Conservation (phyloP, 2,113 vertebrate species). For the Rattus rattus region DNA sequence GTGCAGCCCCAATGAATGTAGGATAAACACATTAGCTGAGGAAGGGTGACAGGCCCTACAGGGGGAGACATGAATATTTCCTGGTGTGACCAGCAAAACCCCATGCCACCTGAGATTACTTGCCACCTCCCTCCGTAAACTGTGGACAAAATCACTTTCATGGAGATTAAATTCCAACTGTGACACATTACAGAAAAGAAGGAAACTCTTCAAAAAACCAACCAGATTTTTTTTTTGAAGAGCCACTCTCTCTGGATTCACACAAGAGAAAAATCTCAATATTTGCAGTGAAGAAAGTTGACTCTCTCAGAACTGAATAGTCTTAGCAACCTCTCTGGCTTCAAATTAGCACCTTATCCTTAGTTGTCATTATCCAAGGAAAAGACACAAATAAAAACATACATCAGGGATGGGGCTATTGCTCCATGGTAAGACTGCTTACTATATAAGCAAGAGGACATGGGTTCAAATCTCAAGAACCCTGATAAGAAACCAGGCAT, state of each 20-base stretch:
- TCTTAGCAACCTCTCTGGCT: background rate
- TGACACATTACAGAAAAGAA: background rate
- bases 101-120: background rate
- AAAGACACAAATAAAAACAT: constrained; percentile 38
- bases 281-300: background rate
- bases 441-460: background rate
- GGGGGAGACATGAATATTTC: background rate
- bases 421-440: background rate
- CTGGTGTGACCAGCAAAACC: background rate
- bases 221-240: background rate
- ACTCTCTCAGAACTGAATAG: background rate
- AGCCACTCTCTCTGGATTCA: background rate
- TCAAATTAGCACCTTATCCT: constrained; percentile 20
- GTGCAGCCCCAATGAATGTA: no score
- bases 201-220: background rate
- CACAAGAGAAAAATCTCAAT: background rate
- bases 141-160: background rate
- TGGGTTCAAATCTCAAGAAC: background rate
- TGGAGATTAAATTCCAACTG: background rate
- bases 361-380: background rate
- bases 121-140: background rate
- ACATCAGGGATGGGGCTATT: background rate
- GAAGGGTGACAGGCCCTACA: background rate
- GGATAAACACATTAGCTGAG: background rate
- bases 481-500: background rate